A percentile compares a stretch with the other conserved stretches of the same genome.
Evolutionary conservation across 2,888 invertebrate genomes (phyloP).

Genomic region (Bombylius major): DNA sequence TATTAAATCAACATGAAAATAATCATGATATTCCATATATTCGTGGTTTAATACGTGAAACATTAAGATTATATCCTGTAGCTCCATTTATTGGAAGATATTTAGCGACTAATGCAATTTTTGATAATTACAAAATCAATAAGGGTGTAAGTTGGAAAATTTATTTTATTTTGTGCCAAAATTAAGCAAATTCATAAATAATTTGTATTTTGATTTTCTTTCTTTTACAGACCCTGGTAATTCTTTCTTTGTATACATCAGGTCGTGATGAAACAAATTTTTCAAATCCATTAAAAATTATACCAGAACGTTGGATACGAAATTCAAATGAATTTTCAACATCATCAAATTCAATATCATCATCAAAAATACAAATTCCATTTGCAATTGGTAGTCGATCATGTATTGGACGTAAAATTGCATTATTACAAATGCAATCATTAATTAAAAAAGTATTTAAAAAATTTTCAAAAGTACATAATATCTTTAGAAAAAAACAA

Average conservation of each 20-base stretch:
- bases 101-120: conserved; percentile 49
- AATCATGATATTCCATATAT: conserved; percentile 35
- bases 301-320: conserved; percentile 66
- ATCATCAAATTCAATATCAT: background rate
- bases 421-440: conserved; percentile 59
- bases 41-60: conserved; percentile 61
- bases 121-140: conserved; percentile 60
- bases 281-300: conserved; percentile 50
- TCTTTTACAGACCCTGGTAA: conserved; percentile 54
- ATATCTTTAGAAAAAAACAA: background rate
- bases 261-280: conserved; percentile 62
- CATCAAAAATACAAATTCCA: conserved; percentile 59
- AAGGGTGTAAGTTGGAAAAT: conserved; percentile 49
- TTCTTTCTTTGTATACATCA: conserved; percentile 75
- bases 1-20: background rate
- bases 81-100: conserved; percentile 80
- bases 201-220: background rate
- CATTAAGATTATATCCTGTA: conserved; percentile 74
- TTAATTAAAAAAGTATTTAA: conserved; percentile 49
- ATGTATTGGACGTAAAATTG: conserved; percentile 71
- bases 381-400: conserved; percentile 73
- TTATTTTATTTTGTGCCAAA: background rate
- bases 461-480: background rate
- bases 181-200: background rate
- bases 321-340: conserved; percentile 22